phyloP scores from a whole-genome alignment of 2,797 vertebrate species.

The Enteromius paludinosus region DNA sequence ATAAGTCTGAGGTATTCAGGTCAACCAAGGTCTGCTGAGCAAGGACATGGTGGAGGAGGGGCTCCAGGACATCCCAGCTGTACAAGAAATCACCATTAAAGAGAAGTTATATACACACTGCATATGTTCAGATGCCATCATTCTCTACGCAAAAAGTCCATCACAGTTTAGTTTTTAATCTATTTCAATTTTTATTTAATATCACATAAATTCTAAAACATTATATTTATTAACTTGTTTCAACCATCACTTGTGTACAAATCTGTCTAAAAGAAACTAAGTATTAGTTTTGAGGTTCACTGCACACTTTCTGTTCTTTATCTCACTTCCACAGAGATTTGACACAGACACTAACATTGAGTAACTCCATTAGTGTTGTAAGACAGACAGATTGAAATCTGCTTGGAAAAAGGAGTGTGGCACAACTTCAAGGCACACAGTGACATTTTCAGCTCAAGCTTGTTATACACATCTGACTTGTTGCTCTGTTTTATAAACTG shows the following conservation, averaged over 20 bases:
- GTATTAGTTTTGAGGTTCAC: neutral
- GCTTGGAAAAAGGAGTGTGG: slow-evolving; percentile 5
- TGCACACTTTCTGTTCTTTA: neutral
- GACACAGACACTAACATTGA: slow-evolving; percentile 9
- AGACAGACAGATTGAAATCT: slow-evolving; percentile 8
- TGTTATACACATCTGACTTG: neutral
- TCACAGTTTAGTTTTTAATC: neutral
- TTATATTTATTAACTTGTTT: neutral
- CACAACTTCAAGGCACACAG: neutral
- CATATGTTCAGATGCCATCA: neutral
- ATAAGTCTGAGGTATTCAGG: slow-evolving; percentile 43
- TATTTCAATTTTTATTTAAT: neutral
- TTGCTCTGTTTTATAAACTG: slow-evolving; percentile 13
- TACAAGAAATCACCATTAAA: neutral
- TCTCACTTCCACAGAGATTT: neutral
- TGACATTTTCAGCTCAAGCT: neutral
- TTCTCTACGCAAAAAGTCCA: neutral
- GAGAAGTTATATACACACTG: neutral
- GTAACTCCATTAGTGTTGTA: neutral
- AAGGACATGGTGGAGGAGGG: slow-evolving; percentile 13
- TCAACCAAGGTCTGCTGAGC: slow-evolving; percentile 41
- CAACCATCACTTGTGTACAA: neutral
- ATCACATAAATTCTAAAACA: neutral
- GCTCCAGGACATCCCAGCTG: slow-evolving; percentile 1
- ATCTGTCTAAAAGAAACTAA: neutral